These are phyloP conservation scores for Ectropis crepuscularia DNA, from an alignment of 2,888 invertebrate species.

Conservation along the genomic window DNA sequence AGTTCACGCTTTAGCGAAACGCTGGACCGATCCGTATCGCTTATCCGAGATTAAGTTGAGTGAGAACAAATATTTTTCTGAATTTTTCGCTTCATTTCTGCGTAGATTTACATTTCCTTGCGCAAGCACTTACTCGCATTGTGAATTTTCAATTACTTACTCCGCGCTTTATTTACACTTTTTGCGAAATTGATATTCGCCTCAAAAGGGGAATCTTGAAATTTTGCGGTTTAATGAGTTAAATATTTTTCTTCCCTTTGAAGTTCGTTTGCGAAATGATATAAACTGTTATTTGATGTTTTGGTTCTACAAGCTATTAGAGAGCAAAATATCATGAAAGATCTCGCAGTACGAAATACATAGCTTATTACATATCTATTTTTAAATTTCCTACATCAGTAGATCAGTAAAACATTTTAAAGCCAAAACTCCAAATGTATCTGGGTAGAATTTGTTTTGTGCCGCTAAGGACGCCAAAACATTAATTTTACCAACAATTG, in stretches of 20 bases:
- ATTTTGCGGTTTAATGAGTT: conserved; percentile 18
- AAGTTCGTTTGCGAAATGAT: not conserved
- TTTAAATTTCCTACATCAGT: too few relatives aligned
- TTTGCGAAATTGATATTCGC: conserved; percentile 33
- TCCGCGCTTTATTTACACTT: conserved; percentile 38
- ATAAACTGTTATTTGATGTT: not conserved
- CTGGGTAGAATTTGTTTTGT: too few relatives aligned
- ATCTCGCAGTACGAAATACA: too few relatives aligned
- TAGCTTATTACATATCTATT: too few relatives aligned
- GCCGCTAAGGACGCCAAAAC: too few relatives aligned
- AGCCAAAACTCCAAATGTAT: too few relatives aligned
- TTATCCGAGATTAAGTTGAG: conserved; percentile 44
- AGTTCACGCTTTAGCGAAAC: conserved; percentile 28
- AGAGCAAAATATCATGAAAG: too few relatives aligned
- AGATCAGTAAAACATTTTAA: too few relatives aligned
- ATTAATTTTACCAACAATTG: too few relatives aligned
- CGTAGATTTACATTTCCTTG: conserved; percentile 41
- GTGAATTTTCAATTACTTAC: conserved; percentile 44
- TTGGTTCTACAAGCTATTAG: too few relatives aligned
- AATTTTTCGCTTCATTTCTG: conserved; percentile 40
- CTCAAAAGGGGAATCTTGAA: conserved; percentile 15
- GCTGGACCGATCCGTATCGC: conserved; percentile 40
- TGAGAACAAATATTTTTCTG: conserved; percentile 44
- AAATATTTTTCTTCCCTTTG: conserved; percentile 14
- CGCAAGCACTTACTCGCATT: conserved; percentile 41